Conservation (phyloP, 2,888 invertebrate genomes). For the Melolontha melolontha region DNA sequence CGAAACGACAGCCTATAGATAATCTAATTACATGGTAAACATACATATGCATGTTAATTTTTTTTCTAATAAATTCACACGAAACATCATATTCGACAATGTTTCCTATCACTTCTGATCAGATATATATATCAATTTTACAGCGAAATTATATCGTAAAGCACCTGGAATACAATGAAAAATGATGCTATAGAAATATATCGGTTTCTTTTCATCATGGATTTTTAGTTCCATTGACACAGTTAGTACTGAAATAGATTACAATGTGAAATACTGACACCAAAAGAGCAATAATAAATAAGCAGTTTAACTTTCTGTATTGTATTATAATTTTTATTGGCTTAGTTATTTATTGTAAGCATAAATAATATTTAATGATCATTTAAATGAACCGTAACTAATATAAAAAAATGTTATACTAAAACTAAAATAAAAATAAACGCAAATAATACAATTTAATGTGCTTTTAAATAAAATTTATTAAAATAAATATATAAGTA, state of each 20-base stretch:
- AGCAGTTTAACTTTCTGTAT: no score
- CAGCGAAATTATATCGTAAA: background rate
- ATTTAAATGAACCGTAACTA: no score
- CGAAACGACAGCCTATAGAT: conserved; percentile 36
- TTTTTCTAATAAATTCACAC: conserved; percentile 23
- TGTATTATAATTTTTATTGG: no score
- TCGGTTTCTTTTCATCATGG: background rate
- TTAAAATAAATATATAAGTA: no score
- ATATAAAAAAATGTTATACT: no score
- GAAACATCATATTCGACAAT: conserved; percentile 14
- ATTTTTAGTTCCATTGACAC: background rate
- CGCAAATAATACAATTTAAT: no score
- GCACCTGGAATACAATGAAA: background rate
- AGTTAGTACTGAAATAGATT: background rate
- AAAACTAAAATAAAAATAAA: no score
- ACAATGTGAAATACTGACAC: no score
- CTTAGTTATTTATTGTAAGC: no score
- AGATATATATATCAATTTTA: conserved; percentile 8
- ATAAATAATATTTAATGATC: no score
- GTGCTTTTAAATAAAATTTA: no score
- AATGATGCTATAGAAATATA: background rate
- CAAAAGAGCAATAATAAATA: no score
- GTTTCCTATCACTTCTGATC: conserved; percentile 31
- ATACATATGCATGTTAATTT: conserved; percentile 16
- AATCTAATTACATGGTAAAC: conserved; percentile 37